Percentiles rank a stretch among this genome's conserved stretches.
Evolutionary conservation across 2,797 vertebrate species (phyloP).

Genomic region (Salmo trutta): DNA sequence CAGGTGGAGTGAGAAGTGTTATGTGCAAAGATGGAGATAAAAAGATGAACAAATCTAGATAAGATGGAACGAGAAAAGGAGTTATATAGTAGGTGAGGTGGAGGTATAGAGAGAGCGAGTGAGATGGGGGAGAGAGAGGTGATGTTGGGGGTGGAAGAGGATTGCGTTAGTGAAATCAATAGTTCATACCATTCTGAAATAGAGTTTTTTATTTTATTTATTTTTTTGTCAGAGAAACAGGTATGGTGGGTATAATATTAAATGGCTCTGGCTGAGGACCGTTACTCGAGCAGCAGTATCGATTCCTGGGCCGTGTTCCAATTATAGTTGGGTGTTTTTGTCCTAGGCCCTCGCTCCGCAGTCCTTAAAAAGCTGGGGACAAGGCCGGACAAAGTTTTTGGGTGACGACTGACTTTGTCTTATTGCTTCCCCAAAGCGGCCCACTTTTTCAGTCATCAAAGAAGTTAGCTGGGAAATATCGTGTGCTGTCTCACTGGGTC

Average conservation of each 20-base stretch:
- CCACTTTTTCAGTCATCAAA: conserved; percentile 29
- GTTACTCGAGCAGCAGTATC: conserved; percentile 66
- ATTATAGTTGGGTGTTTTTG: conserved; percentile 56
- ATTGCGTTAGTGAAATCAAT: conserved; percentile 72
- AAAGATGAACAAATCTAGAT: background rate
- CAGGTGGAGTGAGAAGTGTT: background rate
- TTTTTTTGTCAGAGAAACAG: conserved; percentile 50
- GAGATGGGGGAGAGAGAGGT: conserved; percentile 22
- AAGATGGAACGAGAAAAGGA: conserved; percentile 23
- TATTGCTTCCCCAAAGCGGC: conserved; percentile 15
- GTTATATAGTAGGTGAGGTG: conserved; percentile 13
- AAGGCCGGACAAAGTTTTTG: conserved; percentile 32
- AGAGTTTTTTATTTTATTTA: conserved; percentile 57
- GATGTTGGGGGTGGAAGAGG: conserved; percentile 19
- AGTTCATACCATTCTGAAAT: conserved; percentile 80
- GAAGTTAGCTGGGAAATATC: conserved; percentile 35
- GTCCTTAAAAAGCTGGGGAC: conserved; percentile 57
- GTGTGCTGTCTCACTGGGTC: conserved; percentile 38
- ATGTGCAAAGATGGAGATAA: background rate
- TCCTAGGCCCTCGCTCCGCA: conserved; percentile 24
- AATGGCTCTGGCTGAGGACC: conserved; percentile 61
- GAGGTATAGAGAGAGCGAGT: too few species aligned
- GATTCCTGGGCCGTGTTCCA: conserved; percentile 67
- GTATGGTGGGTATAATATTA: conserved; percentile 68
- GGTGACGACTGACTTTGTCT: conserved; percentile 29